phyloP scores from a whole-genome alignment of 2,888 invertebrate species.

The Dryomyza anilis region DNA sequence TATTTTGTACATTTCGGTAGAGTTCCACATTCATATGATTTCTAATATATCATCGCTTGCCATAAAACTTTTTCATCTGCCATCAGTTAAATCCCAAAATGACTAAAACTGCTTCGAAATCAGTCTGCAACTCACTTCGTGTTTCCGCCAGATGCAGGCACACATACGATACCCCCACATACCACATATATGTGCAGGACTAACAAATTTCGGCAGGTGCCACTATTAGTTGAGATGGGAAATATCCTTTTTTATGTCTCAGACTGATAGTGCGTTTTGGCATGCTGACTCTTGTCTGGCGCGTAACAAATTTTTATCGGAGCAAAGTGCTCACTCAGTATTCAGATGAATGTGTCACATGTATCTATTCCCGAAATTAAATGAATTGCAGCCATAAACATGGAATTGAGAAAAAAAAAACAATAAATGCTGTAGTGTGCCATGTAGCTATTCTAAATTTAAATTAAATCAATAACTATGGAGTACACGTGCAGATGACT shows the following conservation, averaged over 20 bases:
- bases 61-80: slow-evolving; percentile 35
- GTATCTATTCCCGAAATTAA: too few species aligned
- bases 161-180: slow-evolving; percentile 19
- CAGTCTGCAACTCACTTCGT: slow-evolving; percentile 50
- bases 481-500: too few species aligned
- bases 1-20: slow-evolving; percentile 24
- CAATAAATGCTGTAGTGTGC: too few species aligned
- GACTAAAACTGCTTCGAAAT: slow-evolving; percentile 56
- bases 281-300: too few species aligned
- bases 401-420: too few species aligned
- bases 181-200: too few species aligned
- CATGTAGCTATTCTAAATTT: too few species aligned
- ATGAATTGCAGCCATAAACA: too few species aligned
- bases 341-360: too few species aligned
- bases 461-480: too few species aligned
- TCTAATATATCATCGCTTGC: slow-evolving; percentile 34
- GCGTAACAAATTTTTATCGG: too few species aligned
- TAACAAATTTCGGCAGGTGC: slow-evolving; percentile 57
- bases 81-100: slow-evolving; percentile 49
- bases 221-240: slow-evolving; percentile 57
- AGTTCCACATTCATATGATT: slow-evolving; percentile 23
- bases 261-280: slow-evolving; percentile 31
- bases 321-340: too few species aligned
- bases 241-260: slow-evolving; percentile 41
- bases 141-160: slow-evolving; percentile 34